phyloP scores from a whole-genome alignment of 1,140 invertebrate species.

The Neodiprion pinetum region DNA sequence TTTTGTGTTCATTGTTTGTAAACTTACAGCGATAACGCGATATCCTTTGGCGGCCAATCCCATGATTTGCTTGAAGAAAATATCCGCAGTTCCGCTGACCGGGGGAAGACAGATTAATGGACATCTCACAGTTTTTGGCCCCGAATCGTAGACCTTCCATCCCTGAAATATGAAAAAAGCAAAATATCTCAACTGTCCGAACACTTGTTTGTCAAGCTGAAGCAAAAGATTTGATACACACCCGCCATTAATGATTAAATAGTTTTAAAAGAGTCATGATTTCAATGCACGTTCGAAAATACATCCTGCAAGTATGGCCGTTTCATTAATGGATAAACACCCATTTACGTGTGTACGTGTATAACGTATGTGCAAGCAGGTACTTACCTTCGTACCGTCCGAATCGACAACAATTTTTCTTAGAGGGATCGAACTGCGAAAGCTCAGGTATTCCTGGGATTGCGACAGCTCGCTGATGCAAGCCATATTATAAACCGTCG shows the following conservation, averaged over 20 bases:
- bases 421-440: constrained; percentile 82
- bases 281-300: neutral
- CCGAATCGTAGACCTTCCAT: constrained; percentile 90
- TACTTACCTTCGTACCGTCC: constrained; percentile 74
- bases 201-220: constrained; percentile 16
- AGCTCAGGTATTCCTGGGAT: constrained; percentile 85
- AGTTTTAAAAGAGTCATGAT: neutral
- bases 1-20: no score
- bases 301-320: neutral
- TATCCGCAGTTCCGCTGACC: constrained; percentile 88
- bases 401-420: constrained; percentile 83
- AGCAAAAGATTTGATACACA: constrained; percentile 29
- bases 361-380: no score
- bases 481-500: constrained; percentile 67
- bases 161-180: constrained; percentile 64
- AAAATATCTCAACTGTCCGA: constrained; percentile 15
- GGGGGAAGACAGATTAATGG: constrained; percentile 88
- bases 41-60: constrained; percentile 80
- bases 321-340: no score
- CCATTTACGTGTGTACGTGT: no score
- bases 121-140: constrained; percentile 78
- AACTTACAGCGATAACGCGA: constrained; percentile 79
- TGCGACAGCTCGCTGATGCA: constrained; percentile 74
- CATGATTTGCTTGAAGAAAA: constrained; percentile 86
- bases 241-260: neutral